Conservation (phyloP, 2,113 vertebrate genomes). For the Felis chaus region DNA sequence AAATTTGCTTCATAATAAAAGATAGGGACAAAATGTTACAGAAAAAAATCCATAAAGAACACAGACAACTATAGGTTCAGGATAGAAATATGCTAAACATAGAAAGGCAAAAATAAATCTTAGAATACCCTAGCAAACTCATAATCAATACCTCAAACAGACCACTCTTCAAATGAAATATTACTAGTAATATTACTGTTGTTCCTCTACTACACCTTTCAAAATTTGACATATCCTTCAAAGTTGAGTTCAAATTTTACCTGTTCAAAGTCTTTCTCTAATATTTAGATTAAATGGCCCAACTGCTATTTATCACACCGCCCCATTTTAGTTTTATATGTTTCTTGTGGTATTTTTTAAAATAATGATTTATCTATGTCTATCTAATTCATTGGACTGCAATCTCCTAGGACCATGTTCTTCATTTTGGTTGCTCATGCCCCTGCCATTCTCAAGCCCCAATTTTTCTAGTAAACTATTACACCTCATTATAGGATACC, state of each 20-base stretch:
- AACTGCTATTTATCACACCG: not conserved
- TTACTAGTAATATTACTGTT: not conserved
- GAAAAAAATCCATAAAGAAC: constrained; percentile 30
- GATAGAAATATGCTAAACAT: not conserved
- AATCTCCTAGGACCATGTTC: not conserved
- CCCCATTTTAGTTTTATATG: not conserved
- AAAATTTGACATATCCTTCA: constrained; percentile 24
- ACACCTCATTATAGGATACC: not conserved
- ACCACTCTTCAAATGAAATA: constrained; percentile 23
- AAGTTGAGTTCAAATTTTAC: constrained; percentile 20
- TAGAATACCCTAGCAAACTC: constrained; percentile 10
- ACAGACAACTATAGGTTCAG: not conserved
- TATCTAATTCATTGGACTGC: not conserved
- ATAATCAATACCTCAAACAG: not conserved
- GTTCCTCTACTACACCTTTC: not conserved
- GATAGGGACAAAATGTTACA: not conserved
- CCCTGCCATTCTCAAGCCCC: not conserved
- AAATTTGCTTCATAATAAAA: not conserved
- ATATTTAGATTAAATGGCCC: constrained; percentile 19
- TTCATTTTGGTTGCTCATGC: not conserved
- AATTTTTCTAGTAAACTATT: constrained; percentile 23
- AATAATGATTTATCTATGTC: not conserved
- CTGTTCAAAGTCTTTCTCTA: not conserved
- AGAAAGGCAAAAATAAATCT: constrained; percentile 50
- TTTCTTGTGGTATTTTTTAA: not conserved